Percentiles rank a stretch among this genome's conserved stretches.
phyloP scores from a whole-genome alignment of 2,888 invertebrate genomes.

The Nemapogon koenigi region DNA sequence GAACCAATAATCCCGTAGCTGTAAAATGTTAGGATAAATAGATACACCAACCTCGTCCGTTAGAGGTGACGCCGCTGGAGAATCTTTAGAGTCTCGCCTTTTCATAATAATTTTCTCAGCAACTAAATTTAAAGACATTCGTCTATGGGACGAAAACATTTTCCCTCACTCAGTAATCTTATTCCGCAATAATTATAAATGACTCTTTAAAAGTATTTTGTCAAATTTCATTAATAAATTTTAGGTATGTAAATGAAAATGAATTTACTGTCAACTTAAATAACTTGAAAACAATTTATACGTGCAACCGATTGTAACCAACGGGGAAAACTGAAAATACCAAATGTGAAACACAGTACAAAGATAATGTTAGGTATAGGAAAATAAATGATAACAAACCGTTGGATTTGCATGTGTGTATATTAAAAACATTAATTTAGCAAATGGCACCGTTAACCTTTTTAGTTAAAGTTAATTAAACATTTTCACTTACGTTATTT shows the following conservation, averaged over 20 bases:
- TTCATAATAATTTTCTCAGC: slow-evolving; percentile 33
- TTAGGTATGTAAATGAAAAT: neutral
- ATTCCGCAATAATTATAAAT: too few relatives aligned
- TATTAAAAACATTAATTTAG: too few relatives aligned
- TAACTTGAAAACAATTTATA: slow-evolving; percentile 16
- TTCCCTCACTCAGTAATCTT: too few relatives aligned
- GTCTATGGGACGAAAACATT: slow-evolving; percentile 25
- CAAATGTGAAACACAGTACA: slow-evolving; percentile 23
- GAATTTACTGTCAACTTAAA: too few relatives aligned
- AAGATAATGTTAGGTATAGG: slow-evolving; percentile 28
- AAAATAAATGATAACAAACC: slow-evolving; percentile 28
- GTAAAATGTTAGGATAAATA: slow-evolving; percentile 11
- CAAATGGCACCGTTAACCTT: too few relatives aligned
- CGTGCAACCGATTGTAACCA: slow-evolving; percentile 44
- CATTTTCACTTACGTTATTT: too few relatives aligned
- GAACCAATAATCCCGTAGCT: neutral
- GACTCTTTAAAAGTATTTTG: too few relatives aligned
- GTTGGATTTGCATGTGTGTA: too few relatives aligned
- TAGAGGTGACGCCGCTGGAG: slow-evolving; percentile 25
- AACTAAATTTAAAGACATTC: slow-evolving; percentile 32
- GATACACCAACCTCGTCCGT: slow-evolving; percentile 25
- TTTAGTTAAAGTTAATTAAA: too few relatives aligned
- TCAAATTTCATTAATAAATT: too few relatives aligned
- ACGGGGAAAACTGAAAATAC: slow-evolving; percentile 48
- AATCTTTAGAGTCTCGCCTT: slow-evolving; percentile 29